Evolutionary conservation across 2,888 invertebrate genomes (phyloP).

Genomic region (Drosophila cognata): DNA sequence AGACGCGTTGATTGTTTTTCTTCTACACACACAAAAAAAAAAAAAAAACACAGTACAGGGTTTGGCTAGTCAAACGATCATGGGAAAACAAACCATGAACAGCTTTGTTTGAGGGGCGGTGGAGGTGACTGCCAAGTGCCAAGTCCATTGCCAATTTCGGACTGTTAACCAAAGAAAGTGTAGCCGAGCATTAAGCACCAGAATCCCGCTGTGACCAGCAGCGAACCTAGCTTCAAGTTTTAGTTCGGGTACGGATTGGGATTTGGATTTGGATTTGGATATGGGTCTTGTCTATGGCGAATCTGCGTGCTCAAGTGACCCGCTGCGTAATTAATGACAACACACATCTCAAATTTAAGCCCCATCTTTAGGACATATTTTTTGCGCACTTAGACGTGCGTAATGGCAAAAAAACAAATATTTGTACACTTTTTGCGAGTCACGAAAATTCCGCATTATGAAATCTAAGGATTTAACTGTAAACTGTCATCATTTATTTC

Average conservation of each 20-base stretch:
- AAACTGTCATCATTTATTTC: not conserved
- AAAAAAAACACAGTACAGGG: slow-evolving; percentile 26
- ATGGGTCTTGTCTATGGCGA: not conserved
- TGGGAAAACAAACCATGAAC: slow-evolving; percentile 60
- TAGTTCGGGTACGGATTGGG: slow-evolving; percentile 2
- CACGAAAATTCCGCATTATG: slow-evolving; percentile 9
- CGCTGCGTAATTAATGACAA: slow-evolving; percentile 76
- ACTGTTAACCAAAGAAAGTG: slow-evolving; percentile 68
- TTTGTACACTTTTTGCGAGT: not conserved
- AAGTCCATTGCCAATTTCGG: slow-evolving; percentile 73
- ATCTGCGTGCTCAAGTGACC: slow-evolving; percentile 72
- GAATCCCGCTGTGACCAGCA: slow-evolving; percentile 59
- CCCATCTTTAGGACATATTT: slow-evolving; percentile 42
- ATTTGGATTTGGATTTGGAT: slow-evolving; percentile 12
- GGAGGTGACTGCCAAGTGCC: slow-evolving; percentile 23
- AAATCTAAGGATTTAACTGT: slow-evolving; percentile 7
- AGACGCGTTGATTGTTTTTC: slow-evolving; percentile 78
- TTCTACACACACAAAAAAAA: slow-evolving; percentile 27
- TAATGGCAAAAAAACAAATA: not conserved
- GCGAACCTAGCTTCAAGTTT: slow-evolving; percentile 1
- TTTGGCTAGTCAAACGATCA: slow-evolving; percentile 73
- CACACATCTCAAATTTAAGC: slow-evolving; percentile 32
- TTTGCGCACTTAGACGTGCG: not conserved
- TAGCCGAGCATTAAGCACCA: slow-evolving; percentile 33
- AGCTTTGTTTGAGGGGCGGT: slow-evolving; percentile 8